phyloP scores from a whole-genome alignment of 2,888 invertebrate genomes.

The Erebia aethiops region DNA sequence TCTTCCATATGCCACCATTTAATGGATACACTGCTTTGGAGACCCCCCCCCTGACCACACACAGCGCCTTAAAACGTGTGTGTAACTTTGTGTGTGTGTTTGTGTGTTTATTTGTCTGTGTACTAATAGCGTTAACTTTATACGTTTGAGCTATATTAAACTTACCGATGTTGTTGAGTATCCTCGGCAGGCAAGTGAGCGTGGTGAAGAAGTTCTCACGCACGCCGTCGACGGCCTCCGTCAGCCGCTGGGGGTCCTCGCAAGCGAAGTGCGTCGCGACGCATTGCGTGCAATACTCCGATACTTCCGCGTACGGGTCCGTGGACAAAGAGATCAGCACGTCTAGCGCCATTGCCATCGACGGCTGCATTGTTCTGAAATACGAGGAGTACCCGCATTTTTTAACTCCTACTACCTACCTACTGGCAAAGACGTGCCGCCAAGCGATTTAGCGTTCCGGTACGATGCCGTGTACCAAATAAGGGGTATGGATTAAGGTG shows the following conservation, averaged over 20 bases:
- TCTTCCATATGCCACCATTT: too few relatives aligned
- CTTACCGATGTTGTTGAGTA: conserved; percentile 85
- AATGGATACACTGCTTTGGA: too few relatives aligned
- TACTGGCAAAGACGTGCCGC: too few relatives aligned
- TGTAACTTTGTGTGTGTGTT: too few relatives aligned
- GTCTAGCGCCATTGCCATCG: conserved; percentile 85
- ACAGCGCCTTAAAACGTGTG: too few relatives aligned
- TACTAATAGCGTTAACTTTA: too few relatives aligned
- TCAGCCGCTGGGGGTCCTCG: conserved; percentile 54
- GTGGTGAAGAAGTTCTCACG: conserved; percentile 84
- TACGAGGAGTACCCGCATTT: neutral
- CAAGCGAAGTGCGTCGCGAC: conserved; percentile 59
- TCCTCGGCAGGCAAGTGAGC: conserved; percentile 85
- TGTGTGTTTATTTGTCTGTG: too few relatives aligned
- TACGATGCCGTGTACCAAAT: too few relatives aligned
- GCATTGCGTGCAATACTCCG: conserved; percentile 66
- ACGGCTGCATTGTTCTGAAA: conserved; percentile 84
- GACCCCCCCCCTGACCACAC: too few relatives aligned
- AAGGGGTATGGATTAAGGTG: too few relatives aligned
- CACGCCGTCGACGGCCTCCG: conserved; percentile 77
- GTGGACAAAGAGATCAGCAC: conserved; percentile 86
- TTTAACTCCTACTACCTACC: too few relatives aligned
- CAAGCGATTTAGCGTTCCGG: too few relatives aligned
- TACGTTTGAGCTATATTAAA: conserved; percentile 5
- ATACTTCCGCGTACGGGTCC: conserved; percentile 84